These are phyloP conservation scores for Hydra vulgaris DNA, from an alignment of 30 jellyfish, hydroid and myxozoan species.

Conservation along the genomic window DNA sequence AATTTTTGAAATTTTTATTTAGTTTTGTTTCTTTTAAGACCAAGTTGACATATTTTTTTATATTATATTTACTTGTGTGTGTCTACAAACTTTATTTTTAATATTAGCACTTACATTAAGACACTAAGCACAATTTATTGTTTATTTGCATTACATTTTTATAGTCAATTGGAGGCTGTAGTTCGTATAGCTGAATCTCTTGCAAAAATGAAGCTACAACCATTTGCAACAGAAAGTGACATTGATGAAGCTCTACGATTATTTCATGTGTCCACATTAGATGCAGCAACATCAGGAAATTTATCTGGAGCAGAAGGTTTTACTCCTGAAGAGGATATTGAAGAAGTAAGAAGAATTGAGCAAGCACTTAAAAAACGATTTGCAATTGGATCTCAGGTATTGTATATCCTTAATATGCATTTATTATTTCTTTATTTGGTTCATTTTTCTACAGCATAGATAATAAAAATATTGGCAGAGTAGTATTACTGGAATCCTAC, in stretches of 20 bases:
- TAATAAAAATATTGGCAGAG: too few species aligned
- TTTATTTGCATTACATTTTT: too few species aligned
- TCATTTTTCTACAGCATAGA: too few species aligned
- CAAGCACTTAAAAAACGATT: constrained; percentile 78
- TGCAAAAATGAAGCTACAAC: constrained; percentile 93
- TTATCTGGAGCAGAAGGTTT: constrained; percentile 99
- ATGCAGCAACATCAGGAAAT: constrained; percentile 92
- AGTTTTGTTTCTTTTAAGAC: too few species aligned
- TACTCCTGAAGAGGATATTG: constrained; percentile 88
- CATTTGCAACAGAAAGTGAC: constrained; percentile 77
- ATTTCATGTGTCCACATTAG: constrained; percentile 95
- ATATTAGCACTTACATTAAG: too few species aligned
- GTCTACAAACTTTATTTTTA: too few species aligned
- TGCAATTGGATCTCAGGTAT: constrained; percentile 98
- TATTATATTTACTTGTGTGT: too few species aligned
- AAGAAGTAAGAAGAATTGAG: constrained; percentile 83
- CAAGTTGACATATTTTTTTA: too few species aligned
- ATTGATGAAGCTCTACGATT: constrained; percentile 96
- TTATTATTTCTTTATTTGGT: too few species aligned
- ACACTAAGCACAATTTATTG: too few species aligned
- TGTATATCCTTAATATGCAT: neutral
- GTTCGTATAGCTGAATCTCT: constrained; percentile 88
- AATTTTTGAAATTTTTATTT: too few species aligned
- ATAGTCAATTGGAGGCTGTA: constrained; percentile 92
- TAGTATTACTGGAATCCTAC: too few species aligned